These are phyloP conservation scores for Hypomecis punctinalis DNA, from an alignment of 2,888 invertebrate species.

Conservation along the genomic window DNA sequence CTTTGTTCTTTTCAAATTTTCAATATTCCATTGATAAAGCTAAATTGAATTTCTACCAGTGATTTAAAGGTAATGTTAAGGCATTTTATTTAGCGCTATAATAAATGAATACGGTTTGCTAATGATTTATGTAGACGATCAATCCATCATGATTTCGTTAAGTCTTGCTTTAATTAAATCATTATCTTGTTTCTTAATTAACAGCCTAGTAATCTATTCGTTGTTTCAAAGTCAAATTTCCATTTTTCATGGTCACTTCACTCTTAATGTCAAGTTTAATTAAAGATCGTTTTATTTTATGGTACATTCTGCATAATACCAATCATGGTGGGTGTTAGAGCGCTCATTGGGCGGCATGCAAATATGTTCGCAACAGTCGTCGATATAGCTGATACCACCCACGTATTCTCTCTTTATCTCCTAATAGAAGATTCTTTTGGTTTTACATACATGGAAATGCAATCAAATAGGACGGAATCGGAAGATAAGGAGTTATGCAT, in stretches of 20 bases:
- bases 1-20: too few species aligned
- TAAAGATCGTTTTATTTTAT: slow-evolving; percentile 47
- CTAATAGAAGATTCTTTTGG: slow-evolving; percentile 56
- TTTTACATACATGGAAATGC: slow-evolving; percentile 61
- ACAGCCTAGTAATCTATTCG: not conserved
- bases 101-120: not conserved
- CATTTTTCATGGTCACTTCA: slow-evolving; percentile 22
- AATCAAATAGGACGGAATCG: slow-evolving; percentile 50
- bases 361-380: slow-evolving; percentile 56
- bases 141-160: slow-evolving; percentile 1
- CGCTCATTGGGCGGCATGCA: slow-evolving; percentile 62
- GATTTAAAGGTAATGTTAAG: too few species aligned
- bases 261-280: slow-evolving; percentile 45
- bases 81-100: not conserved
- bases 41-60: too few species aligned
- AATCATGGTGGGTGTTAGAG: slow-evolving; percentile 59
- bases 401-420: slow-evolving; percentile 55
- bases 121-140: not conserved
- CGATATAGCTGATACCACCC: slow-evolving; percentile 54
- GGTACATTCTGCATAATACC: slow-evolving; percentile 45
- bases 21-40: too few species aligned
- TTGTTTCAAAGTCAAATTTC: slow-evolving; percentile 2
- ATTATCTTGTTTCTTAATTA: not conserved
- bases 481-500: slow-evolving; percentile 42
- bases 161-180: not conserved